These are phyloP conservation scores for Diarsia dahlii DNA, from an alignment of 2,888 invertebrate species.

Conservation along the genomic window DNA sequence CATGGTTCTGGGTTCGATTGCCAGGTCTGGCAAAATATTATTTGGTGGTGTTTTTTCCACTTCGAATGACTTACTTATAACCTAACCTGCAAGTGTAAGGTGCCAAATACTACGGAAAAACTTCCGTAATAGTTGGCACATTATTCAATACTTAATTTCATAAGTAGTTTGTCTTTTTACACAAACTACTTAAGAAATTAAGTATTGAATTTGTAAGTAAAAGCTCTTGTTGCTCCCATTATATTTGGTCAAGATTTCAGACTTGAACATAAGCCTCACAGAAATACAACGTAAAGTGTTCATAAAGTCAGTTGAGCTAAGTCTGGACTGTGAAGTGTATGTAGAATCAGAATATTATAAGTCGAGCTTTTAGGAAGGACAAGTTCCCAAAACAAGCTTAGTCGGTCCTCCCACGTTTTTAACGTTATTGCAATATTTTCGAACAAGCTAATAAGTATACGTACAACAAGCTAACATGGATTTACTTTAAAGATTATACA, in stretches of 20 bases:
- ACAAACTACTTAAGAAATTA: neutral
- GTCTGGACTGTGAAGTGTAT: neutral
- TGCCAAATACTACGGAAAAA: too few relatives aligned
- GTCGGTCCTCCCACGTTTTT: neutral
- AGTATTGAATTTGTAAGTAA: neutral
- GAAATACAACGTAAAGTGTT: constrained; percentile 8
- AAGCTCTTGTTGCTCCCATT: neutral
- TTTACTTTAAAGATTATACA: too few relatives aligned
- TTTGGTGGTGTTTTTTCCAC: too few relatives aligned
- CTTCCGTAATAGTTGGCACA: too few relatives aligned
- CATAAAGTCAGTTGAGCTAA: neutral
- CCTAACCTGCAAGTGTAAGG: too few relatives aligned
- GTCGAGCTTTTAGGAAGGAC: neutral
- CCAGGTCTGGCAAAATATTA: too few relatives aligned
- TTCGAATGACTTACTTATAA: too few relatives aligned
- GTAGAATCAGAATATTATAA: constrained; percentile 19
- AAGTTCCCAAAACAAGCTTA: constrained; percentile 26
- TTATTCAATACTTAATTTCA: too few relatives aligned
- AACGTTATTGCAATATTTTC: neutral
- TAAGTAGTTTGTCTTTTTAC: too few relatives aligned
- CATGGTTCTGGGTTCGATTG: too few relatives aligned
- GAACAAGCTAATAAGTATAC: too few relatives aligned
- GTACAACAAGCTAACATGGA: too few relatives aligned
- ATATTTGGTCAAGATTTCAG: neutral
- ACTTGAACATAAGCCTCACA: neutral